A percentile compares a stretch with the other conserved stretches of the same genome.
phyloP scores from a whole-genome alignment of 2,113 vertebrate species.

The Leucopsar rothschildi region DNA sequence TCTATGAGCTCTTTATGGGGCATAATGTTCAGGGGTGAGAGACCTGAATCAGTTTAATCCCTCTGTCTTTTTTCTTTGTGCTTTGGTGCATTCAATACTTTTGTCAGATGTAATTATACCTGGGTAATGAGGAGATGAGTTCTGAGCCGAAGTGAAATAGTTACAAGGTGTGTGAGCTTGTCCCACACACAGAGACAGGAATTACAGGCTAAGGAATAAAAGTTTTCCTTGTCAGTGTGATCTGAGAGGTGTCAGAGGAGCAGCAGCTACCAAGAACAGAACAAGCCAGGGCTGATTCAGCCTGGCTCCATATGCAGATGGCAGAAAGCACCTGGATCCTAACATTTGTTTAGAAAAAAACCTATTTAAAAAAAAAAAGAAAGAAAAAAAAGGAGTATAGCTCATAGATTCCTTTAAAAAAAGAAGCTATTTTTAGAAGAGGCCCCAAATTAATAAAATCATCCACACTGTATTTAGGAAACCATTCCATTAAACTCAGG shows the following conservation, averaged over 20 bases:
- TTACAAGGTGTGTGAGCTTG: conserved; percentile 45
- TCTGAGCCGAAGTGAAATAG: conserved; percentile 1
- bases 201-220: conserved; percentile 49
- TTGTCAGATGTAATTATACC: conserved; percentile 44
- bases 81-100: conserved; percentile 13
- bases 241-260: conserved; percentile 36
- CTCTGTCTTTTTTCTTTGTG: neutral
- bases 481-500: neutral
- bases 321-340: neutral
- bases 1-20: neutral
- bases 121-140: neutral
- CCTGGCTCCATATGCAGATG: neutral
- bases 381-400: neutral
- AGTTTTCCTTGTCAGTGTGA: conserved; percentile 39
- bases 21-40: neutral
- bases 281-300: conserved; percentile 12
- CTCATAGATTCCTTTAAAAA: neutral
- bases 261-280: conserved; percentile 10
- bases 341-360: neutral
- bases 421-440: neutral
- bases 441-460: neutral
- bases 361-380: neutral
- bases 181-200: conserved; percentile 57
- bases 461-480: neutral
- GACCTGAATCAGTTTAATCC: conserved; percentile 34